Percentiles rank a stretch among this genome's conserved stretches.
Evolutionary conservation across 2,113 vertebrate genomes (phyloP).

Genomic region (Narcine bancroftii): DNA sequence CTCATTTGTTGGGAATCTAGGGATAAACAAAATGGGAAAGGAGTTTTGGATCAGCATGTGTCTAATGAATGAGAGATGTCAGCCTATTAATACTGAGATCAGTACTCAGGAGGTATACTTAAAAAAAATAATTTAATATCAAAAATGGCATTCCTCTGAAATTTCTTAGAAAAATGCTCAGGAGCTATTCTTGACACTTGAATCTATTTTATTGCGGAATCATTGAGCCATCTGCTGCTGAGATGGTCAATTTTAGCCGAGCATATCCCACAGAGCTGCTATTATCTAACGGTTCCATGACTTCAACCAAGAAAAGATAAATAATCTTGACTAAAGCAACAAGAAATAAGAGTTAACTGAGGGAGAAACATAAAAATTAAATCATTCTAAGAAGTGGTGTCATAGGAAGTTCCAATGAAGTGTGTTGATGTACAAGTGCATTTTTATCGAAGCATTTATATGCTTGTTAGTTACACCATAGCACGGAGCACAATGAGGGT

Average conservation of each 20-base stretch:
- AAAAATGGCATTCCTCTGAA: neutral
- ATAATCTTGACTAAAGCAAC: neutral
- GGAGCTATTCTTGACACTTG: neutral
- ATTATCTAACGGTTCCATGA: neutral
- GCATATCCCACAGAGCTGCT: neutral
- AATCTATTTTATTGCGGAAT: neutral
- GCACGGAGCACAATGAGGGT: neutral
- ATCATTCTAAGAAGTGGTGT: neutral
- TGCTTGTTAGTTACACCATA: neutral
- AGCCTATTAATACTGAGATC: neutral
- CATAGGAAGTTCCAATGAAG: slow-evolving; percentile 21
- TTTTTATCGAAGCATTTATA: neutral
- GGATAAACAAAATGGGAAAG: neutral
- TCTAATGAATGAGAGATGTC: neutral
- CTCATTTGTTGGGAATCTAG: neutral
- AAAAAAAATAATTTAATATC: neutral
- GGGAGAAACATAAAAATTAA: neutral
- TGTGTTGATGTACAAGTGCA: neutral
- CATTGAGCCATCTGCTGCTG: slow-evolving; percentile 1
- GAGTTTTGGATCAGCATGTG: neutral
- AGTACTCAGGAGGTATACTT: neutral
- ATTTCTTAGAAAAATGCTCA: neutral
- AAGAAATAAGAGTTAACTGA: neutral
- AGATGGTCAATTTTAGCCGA: slow-evolving; percentile 19
- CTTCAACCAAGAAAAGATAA: neutral